Percentiles rank a stretch among this genome's conserved stretches.
Evolutionary conservation across 2,797 vertebrate species (phyloP).

Genomic region (Anisognathus igniventris): DNA sequence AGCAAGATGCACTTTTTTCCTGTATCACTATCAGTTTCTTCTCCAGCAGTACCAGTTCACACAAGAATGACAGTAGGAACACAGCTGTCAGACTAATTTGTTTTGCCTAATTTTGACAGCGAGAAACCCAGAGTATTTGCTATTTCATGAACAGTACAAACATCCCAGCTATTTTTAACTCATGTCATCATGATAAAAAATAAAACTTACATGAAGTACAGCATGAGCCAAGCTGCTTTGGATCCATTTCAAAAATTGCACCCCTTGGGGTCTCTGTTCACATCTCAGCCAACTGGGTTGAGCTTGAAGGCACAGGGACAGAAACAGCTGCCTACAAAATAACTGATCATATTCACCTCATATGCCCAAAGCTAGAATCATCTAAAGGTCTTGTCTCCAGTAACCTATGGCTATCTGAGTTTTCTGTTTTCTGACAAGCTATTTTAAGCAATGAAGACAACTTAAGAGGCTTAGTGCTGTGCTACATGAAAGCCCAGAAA

Average conservation of each 20-base stretch:
- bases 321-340: slow-evolving; percentile 23
- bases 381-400: background rate
- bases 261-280: slow-evolving; percentile 23
- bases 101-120: background rate
- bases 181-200: slow-evolving; percentile 18
- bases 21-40: background rate
- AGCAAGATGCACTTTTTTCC: background rate
- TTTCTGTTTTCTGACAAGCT: background rate
- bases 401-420: background rate
- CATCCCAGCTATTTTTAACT: slow-evolving; percentile 41
- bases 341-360: background rate
- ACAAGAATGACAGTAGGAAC: background rate
- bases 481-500: background rate
- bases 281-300: background rate
- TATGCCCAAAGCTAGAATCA: background rate
- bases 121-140: background rate
- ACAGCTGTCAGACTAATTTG: slow-evolving; percentile 5
- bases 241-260: slow-evolving; percentile 37
- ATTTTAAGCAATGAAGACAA: background rate
- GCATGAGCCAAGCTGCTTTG: background rate
- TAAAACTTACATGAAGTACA: slow-evolving; percentile 16
- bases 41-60: background rate
- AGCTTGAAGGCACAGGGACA: slow-evolving; percentile 3
- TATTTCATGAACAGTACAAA: slow-evolving; percentile 24
- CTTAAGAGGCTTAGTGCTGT: background rate